phyloP scores from a whole-genome alignment of 2,888 invertebrate genomes.

The Leptinotarsa juncta region DNA sequence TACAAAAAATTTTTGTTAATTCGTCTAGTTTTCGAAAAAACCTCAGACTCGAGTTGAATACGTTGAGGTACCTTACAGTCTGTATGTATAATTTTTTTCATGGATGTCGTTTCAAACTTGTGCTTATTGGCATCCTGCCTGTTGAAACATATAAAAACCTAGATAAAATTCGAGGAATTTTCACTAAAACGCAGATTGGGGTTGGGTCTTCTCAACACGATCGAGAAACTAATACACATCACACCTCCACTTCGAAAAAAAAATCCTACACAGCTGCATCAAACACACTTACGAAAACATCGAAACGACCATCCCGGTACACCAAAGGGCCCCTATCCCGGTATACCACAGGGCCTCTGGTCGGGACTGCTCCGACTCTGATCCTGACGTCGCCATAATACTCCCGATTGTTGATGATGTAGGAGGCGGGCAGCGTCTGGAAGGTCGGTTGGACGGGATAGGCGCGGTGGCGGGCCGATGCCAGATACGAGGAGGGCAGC shows the following conservation, averaged over 20 bases:
- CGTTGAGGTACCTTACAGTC: too few species aligned
- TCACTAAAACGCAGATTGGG: too few species aligned
- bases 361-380: slow-evolving; percentile 28
- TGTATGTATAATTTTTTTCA: too few species aligned
- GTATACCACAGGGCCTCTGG: slow-evolving; percentile 7
- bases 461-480: slow-evolving; percentile 37
- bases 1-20: too few species aligned
- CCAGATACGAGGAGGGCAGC: slow-evolving; percentile 52
- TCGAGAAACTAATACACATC: neutral
- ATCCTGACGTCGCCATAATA: slow-evolving; percentile 37
- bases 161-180: too few species aligned
- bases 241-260: neutral
- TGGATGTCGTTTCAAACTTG: too few species aligned
- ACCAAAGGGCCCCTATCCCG: slow-evolving; percentile 11
- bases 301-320: slow-evolving; percentile 26
- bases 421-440: slow-evolving; percentile 60
- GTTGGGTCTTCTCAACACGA: too few species aligned
- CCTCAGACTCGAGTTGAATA: too few species aligned
- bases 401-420: slow-evolving; percentile 45
- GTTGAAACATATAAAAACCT: too few species aligned
- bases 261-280: neutral
- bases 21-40: too few species aligned
- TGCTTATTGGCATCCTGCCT: too few species aligned
- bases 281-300: slow-evolving; percentile 43
- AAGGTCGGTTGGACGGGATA: slow-evolving; percentile 29